phyloP scores from a whole-genome alignment of 1,140 invertebrate species.

The Adelges cooleyi region DNA sequence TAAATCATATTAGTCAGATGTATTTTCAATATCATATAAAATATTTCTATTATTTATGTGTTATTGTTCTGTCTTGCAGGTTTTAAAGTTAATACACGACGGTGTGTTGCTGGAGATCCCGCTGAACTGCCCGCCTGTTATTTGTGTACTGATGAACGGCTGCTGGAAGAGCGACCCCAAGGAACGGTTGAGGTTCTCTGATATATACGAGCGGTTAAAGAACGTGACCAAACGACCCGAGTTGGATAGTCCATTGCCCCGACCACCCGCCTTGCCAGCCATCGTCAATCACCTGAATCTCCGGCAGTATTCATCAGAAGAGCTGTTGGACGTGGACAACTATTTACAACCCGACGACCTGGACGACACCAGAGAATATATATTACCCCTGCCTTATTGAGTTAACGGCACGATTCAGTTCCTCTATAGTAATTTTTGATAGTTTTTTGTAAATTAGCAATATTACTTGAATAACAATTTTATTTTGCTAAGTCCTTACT shows the following conservation, averaged over 20 bases:
- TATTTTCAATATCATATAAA: too few relatives aligned
- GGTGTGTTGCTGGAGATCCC: slow-evolving; percentile 73
- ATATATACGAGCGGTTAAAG: slow-evolving; percentile 56
- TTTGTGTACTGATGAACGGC: slow-evolving; percentile 67
- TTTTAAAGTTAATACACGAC: slow-evolving; percentile 69
- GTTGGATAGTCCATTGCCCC: slow-evolving; percentile 12
- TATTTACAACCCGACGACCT: slow-evolving; percentile 43
- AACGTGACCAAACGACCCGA: slow-evolving; percentile 36
- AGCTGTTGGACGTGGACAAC: slow-evolving; percentile 44
- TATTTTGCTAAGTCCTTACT: too few relatives aligned
- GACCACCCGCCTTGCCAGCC: slow-evolving; percentile 34
- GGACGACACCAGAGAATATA: too few relatives aligned
- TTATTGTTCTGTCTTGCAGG: slow-evolving; percentile 44
- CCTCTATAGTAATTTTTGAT: too few relatives aligned
- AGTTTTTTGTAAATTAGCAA: too few relatives aligned
- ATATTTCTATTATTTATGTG: too few relatives aligned
- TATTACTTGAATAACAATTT: too few relatives aligned
- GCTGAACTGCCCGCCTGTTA: slow-evolving; percentile 59
- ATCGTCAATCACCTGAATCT: slow-evolving; percentile 31
- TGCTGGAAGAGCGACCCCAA: slow-evolving; percentile 77
- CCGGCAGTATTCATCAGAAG: slow-evolving; percentile 39
- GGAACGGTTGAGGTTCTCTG: slow-evolving; percentile 60
- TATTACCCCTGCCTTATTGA: too few relatives aligned
- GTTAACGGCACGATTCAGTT: too few relatives aligned
- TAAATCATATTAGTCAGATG: too few relatives aligned